Evolutionary conservation across 1,140 invertebrate genomes (phyloP), one percentile per base, ranked within the genome.

Genomic region (Drosophila asahinai): DNA sequence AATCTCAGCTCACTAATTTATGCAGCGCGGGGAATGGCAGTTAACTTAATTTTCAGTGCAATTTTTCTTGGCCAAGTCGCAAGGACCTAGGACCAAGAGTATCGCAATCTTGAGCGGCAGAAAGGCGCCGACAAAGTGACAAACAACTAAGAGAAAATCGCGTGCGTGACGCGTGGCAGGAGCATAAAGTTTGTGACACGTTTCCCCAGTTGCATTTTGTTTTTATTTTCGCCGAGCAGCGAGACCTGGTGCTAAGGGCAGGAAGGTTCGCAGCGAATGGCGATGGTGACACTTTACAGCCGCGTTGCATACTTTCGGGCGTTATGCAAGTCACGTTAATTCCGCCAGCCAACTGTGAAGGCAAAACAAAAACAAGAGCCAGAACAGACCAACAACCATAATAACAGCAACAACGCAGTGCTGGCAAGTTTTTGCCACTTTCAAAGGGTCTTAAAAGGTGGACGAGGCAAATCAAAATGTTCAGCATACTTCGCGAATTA

Each of bases 111-210:
- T 51, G 57, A 38, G 45, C 63, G 43, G 64, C 61, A 51, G 55
- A 42, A 57, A 72, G 60, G 59, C 61, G 77, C 76, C 77, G 66
- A 78, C 74, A 79, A 89, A 89, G 84, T 89, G 84, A 89, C 84
- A 89, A 89, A 89, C 84, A 89, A 89, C 84, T 89, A 84, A 89
- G 84, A 78, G 84, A 89, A 89, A 89, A 89, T 89, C 84, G 84
- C 86, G 84, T 90, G 84, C 84, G 84, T 89, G 84, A 89, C 84
- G 84, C 84, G 84, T 89, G 81, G 86, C 84, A 80, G 84, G 66
- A 68, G 84, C 84, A 89, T 89, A 90, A 89, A 89, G 77, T 89
- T 89, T 89, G 73, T 89, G 84, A 89, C 84, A 89, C 84, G 84
- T 89, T 89, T 89, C 81, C 84, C 83, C 74, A 89, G 84, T 90